Conservation (phyloP, 2,888 invertebrate species). For the Erynnis tages region DNA sequence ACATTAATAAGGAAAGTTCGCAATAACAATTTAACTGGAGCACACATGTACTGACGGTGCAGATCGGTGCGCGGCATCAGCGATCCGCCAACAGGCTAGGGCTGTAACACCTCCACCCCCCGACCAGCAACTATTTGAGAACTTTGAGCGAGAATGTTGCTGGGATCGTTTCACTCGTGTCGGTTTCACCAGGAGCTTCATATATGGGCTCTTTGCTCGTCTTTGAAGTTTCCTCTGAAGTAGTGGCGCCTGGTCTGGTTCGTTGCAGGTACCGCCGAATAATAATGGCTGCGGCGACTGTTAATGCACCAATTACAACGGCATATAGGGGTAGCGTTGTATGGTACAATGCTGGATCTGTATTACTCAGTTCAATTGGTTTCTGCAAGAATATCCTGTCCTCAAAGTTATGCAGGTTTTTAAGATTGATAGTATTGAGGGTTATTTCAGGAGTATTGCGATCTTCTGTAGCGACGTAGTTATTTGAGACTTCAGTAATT, state of each 20-base stretch:
- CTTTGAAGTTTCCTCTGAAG: background rate
- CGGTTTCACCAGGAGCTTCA: background rate
- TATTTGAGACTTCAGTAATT: background rate
- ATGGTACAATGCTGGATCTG: background rate
- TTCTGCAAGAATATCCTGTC: background rate
- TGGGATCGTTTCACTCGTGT: background rate
- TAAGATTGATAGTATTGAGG: background rate
- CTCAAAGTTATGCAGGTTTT: constrained; percentile 2
- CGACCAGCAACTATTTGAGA: constrained; percentile 25
- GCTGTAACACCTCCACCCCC: constrained; percentile 13
- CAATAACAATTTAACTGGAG: constrained; percentile 1
- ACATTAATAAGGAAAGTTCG: background rate
- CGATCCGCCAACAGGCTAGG: background rate
- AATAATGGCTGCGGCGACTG: background rate
- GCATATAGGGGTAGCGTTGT: background rate
- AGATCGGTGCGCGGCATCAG: constrained; percentile 6
- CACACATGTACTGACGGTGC: constrained; percentile 1
- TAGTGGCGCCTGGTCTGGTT: background rate
- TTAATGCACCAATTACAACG: background rate
- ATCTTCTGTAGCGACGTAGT: background rate
- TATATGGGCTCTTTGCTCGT: background rate
- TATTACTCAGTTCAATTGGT: background rate
- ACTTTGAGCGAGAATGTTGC: constrained; percentile 24
- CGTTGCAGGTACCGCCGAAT: background rate
- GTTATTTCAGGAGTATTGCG: background rate